These are phyloP conservation scores for Paraplagusia blochii DNA, from an alignment of 2,113 vertebrate species.

Conservation along the genomic window DNA sequence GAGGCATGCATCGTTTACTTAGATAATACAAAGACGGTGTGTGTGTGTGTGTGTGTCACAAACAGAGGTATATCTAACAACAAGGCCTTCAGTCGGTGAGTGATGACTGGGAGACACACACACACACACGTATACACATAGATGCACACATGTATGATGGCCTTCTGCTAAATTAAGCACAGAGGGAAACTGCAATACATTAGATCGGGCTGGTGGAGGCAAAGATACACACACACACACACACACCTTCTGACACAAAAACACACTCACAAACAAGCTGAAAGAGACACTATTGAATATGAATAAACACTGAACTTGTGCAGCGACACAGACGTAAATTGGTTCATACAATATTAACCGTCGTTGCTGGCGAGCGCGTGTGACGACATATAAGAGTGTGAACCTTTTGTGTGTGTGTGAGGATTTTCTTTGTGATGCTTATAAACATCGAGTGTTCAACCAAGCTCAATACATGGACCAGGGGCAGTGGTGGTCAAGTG, in stretches of 20 bases:
- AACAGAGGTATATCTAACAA: constrained; percentile 43
- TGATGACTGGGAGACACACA: constrained; percentile 34
- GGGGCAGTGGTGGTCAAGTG: too few relatives aligned
- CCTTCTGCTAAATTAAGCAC: constrained; percentile 59
- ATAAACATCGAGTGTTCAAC: too few relatives aligned
- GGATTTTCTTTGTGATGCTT: too few relatives aligned
- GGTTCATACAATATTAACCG: too few relatives aligned
- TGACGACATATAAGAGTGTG: too few relatives aligned
- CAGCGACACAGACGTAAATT: too few relatives aligned
- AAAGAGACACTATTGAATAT: constrained; percentile 31
- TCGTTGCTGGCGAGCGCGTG: too few relatives aligned
- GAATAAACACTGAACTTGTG: not conserved
- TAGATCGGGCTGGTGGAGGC: constrained; percentile 3
- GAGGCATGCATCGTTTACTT: constrained; percentile 47
- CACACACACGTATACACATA: constrained; percentile 7
- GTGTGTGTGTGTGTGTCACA: constrained; percentile 26
- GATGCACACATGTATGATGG: constrained; percentile 17
- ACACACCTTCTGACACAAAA: constrained; percentile 33
- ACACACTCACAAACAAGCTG: constrained; percentile 42
- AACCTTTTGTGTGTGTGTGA: too few relatives aligned
- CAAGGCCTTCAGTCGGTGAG: constrained; percentile 39
- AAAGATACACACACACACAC: constrained; percentile 21
- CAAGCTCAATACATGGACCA: too few relatives aligned
- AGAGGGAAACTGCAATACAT: constrained; percentile 32
- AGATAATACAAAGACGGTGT: constrained; percentile 44